These are phyloP conservation scores for Phragmatobia fuliginosa DNA, from an alignment of 2,888 invertebrate genomes.

Conservation along the genomic window DNA sequence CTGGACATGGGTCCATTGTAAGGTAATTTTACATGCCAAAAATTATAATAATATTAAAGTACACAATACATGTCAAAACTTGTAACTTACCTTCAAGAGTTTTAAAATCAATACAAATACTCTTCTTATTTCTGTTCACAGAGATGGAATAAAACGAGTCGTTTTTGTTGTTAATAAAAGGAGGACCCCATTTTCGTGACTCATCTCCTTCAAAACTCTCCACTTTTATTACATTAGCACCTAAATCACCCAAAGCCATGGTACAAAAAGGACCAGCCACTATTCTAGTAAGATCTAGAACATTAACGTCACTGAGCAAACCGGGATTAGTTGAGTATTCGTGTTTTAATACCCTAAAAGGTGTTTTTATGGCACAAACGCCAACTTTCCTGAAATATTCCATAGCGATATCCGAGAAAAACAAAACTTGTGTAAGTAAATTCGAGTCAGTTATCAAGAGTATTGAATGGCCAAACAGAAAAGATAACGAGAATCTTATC, in stretches of 20 bases:
- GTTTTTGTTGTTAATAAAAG: slow-evolving; percentile 89
- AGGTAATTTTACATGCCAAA: too few species aligned
- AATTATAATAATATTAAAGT: neutral
- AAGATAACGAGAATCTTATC: slow-evolving; percentile 63
- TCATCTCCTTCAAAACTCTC: slow-evolving; percentile 95
- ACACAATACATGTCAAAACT: neutral
- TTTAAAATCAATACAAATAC: slow-evolving; percentile 95
- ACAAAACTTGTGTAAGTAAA: slow-evolving; percentile 26
- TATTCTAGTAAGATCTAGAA: slow-evolving; percentile 94
- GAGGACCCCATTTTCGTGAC: slow-evolving; percentile 97
- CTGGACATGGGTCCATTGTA: too few species aligned
- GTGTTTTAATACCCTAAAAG: slow-evolving; percentile 41
- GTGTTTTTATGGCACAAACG: slow-evolving; percentile 45
- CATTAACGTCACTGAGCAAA: slow-evolving; percentile 90
- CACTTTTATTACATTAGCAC: slow-evolving; percentile 97
- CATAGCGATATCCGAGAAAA: slow-evolving; percentile 52
- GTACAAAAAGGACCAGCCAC: slow-evolving; percentile 98
- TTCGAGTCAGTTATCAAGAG: slow-evolving; percentile 39
- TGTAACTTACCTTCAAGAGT: slow-evolving; percentile 85
- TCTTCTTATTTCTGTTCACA: slow-evolving; percentile 98
- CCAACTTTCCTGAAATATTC: slow-evolving; percentile 47
- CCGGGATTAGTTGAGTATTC: slow-evolving; percentile 73
- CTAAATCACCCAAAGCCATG: slow-evolving; percentile 96
- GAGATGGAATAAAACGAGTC: slow-evolving; percentile 94
- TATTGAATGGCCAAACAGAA: slow-evolving; percentile 66